A percentile compares a stretch with the other conserved stretches of the same genome.
phyloP scores from a whole-genome alignment of 2,113 vertebrate genomes.

The Piprites chloris region DNA sequence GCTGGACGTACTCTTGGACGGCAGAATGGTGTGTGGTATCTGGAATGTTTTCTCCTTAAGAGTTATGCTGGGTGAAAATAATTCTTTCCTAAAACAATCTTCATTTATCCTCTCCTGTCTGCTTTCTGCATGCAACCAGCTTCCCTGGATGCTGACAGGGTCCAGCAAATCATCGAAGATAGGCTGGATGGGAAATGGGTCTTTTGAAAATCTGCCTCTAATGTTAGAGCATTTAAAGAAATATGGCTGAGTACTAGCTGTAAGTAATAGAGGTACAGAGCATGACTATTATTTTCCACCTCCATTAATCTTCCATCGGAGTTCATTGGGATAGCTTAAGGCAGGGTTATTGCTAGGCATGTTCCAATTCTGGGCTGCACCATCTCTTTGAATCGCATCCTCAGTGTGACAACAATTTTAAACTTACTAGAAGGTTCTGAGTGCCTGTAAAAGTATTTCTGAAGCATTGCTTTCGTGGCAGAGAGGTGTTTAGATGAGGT shows the following conservation, averaged over 20 bases:
- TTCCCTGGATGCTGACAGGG: neutral
- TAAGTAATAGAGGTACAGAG: neutral
- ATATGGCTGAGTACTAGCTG: accelerated
- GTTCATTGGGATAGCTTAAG: neutral
- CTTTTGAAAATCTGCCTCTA: neutral
- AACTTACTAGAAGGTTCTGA: neutral
- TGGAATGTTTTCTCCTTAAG: neutral
- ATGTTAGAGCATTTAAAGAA: neutral
- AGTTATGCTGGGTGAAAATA: neutral
- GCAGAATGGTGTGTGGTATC: neutral
- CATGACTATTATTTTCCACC: neutral
- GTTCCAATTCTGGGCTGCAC: neutral
- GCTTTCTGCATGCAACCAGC: neutral
- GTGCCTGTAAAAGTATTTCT: neutral
- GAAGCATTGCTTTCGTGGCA: neutral
- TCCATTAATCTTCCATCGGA: neutral
- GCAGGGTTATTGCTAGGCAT: neutral
- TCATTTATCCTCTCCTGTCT: neutral
- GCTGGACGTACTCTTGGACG: neutral
- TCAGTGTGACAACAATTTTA: neutral
- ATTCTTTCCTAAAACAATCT: neutral
- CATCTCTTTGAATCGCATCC: neutral
- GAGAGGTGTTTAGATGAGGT: neutral
- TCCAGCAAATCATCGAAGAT: neutral
- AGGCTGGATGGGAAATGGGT: neutral